Percentiles rank a stretch among this genome's conserved stretches.
These are phyloP conservation scores for Halcyon chelicuti DNA, from an alignment of 2,797 vertebrate species.

Conservation along the genomic window DNA sequence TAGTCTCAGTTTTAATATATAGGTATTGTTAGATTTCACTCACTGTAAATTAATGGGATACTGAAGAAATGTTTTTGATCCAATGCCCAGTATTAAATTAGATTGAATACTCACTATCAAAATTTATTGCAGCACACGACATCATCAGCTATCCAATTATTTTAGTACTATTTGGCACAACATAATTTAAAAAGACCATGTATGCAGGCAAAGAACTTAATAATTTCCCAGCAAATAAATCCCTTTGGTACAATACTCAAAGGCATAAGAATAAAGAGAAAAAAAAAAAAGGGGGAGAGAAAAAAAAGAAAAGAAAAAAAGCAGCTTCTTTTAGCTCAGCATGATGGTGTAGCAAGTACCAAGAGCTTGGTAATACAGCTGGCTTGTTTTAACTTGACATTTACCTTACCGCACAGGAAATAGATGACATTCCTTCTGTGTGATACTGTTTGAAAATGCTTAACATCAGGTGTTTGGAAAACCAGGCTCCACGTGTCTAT, in stretches of 20 bases:
- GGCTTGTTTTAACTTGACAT: neutral
- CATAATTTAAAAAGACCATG: slow-evolving; percentile 53
- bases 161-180: slow-evolving; percentile 58
- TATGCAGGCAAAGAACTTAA: slow-evolving; percentile 45
- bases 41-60: neutral
- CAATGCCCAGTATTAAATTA: slow-evolving; percentile 57
- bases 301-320: neutral
- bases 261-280: neutral
- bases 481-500: neutral
- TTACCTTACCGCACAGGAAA: neutral
- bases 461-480: neutral
- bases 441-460: neutral
- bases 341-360: neutral
- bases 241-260: slow-evolving; percentile 44
- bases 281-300: neutral
- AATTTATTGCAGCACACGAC: slow-evolving; percentile 66
- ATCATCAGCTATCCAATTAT: slow-evolving; percentile 56
- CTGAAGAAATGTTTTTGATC: slow-evolving; percentile 46
- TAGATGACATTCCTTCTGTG: neutral
- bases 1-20: neutral
- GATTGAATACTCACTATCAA: slow-evolving; percentile 38
- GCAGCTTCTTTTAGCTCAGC: neutral
- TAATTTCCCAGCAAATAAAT: slow-evolving; percentile 65
- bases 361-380: neutral
- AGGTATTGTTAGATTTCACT: slow-evolving; percentile 45